A percentile compares a stretch with the other conserved stretches of the same genome.
Conservation (phyloP, 1,140 invertebrate genomes). For the Metaphire vulgaris region DNA sequence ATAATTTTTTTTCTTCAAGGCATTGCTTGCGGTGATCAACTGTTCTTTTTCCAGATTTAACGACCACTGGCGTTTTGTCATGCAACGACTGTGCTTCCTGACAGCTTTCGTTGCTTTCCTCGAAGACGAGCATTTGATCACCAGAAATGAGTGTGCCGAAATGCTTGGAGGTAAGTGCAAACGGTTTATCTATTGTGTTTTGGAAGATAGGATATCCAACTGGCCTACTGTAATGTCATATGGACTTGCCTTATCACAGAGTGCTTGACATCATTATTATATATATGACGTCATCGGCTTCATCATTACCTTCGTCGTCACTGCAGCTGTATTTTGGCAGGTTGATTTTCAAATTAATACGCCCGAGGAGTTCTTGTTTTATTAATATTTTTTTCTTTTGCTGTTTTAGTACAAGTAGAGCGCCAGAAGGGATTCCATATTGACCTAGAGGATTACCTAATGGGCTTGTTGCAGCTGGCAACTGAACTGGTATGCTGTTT, state of each 20-base stretch:
- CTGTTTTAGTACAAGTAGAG: constrained; percentile 56
- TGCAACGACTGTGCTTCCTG: constrained; percentile 70
- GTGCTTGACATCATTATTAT: no score
- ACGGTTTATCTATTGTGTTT: neutral
- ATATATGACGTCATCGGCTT: no score
- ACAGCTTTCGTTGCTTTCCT: constrained; percentile 72
- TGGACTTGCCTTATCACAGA: no score
- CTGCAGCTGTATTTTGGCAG: no score
- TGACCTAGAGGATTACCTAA: constrained; percentile 81
- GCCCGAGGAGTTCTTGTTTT: no score
- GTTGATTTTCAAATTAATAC: no score
- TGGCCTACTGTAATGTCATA: no score
- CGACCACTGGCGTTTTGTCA: constrained; percentile 77
- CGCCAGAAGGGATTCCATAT: constrained; percentile 71
- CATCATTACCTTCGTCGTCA: no score
- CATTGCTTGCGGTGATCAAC: no score
- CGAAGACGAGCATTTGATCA: constrained; percentile 66
- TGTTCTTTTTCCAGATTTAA: constrained; percentile 58
- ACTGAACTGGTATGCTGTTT: constrained; percentile 66
- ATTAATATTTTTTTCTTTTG: no score
- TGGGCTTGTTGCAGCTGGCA: constrained; percentile 71
- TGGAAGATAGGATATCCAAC: no score
- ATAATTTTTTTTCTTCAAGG: no score
- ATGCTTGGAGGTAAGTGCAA: constrained; percentile 65
- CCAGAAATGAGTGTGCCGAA: constrained; percentile 67